phyloP scores from a whole-genome alignment of 2,797 vertebrate species.

The Morus bassanus region DNA sequence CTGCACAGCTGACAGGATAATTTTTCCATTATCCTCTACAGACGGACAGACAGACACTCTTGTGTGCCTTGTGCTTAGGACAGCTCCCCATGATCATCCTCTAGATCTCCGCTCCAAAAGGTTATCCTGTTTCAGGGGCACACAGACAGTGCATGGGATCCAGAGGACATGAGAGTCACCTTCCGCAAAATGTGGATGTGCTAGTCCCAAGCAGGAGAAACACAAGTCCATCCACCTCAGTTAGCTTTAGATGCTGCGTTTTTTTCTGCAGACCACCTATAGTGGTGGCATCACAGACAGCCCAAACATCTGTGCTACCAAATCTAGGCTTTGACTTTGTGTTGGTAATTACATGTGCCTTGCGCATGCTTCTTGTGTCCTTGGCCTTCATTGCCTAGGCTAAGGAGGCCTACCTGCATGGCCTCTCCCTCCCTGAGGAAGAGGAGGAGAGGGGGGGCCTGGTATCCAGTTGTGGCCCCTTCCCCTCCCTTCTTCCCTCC shows the following conservation, averaged over 20 bases:
- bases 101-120: not conserved
- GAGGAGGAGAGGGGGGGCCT: not conserved
- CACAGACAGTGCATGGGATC: not conserved
- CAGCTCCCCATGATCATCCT: not conserved
- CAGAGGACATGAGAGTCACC: not conserved
- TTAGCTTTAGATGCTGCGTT: not conserved
- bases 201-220: not conserved
- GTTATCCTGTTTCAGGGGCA: not conserved
- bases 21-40: not conserved
- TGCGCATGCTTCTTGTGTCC: not conserved
- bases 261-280: not conserved
- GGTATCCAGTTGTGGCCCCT: not conserved
- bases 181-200: not conserved
- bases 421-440: not conserved
- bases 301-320: not conserved
- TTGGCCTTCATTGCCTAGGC: not conserved
- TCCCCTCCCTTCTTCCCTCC: not conserved
- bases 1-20: not conserved
- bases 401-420: not conserved
- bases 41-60: not conserved
- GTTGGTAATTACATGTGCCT: not conserved
- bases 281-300: accelerated
- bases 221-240: not conserved
- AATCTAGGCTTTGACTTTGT: not conserved
- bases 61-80: not conserved